phyloP scores from a whole-genome alignment of 2,888 invertebrate species.

The Thymelicus lineola region DNA sequence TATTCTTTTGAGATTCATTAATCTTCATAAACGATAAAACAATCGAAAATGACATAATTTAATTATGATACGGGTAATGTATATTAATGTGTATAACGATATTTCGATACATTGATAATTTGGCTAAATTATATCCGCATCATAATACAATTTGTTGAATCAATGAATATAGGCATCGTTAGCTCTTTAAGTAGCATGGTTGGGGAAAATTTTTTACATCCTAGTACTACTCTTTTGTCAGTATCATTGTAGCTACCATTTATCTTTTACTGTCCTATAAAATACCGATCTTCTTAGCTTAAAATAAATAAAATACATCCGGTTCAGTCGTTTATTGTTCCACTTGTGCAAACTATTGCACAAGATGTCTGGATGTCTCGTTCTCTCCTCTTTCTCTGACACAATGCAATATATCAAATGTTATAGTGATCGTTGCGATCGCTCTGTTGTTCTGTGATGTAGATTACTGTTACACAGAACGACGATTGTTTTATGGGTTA shows the following conservation, averaged over 20 bases:
- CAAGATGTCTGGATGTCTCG: conserved; percentile 1
- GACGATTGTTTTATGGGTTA: background rate
- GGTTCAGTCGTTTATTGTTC: conserved; percentile 23
- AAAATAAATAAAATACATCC: conserved; percentile 3
- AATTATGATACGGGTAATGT: too few species aligned
- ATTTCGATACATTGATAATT: too few species aligned
- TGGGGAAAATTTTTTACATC: too few species aligned
- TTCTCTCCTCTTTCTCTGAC: background rate
- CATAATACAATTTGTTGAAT: too few species aligned
- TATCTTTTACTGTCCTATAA: background rate
- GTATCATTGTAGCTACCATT: background rate
- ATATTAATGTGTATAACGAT: too few species aligned
- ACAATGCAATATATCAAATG: conserved; percentile 15
- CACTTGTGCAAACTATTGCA: conserved; percentile 14
- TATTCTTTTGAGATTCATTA: too few species aligned
- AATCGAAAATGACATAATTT: too few species aligned
- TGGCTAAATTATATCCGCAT: too few species aligned
- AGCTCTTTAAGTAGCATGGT: too few species aligned
- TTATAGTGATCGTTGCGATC: background rate
- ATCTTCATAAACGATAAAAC: too few species aligned
- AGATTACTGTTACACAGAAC: background rate
- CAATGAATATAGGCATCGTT: too few species aligned
- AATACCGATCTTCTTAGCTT: background rate
- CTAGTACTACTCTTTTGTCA: too few species aligned
- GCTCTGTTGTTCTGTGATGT: background rate